A percentile compares a stretch with the other conserved stretches of the same genome.
Evolutionary conservation across 2,888 invertebrate genomes (phyloP).

Genomic region (Apamea anceps): DNA sequence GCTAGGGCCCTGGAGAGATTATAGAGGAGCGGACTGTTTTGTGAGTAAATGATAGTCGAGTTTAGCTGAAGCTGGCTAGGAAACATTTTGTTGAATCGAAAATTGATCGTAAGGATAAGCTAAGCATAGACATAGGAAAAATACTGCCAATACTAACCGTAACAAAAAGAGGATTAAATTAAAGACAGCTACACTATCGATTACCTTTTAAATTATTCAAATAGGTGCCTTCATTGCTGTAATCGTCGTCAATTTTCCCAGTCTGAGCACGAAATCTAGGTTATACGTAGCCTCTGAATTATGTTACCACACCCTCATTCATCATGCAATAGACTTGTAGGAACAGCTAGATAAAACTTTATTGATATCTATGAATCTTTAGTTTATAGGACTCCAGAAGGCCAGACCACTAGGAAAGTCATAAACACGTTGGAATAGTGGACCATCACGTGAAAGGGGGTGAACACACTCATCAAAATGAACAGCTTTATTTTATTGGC

Average conservation of each 20-base stretch:
- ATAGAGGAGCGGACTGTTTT: constrained; percentile 14
- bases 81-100: constrained; percentile 21
- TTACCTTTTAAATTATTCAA: constrained; percentile 12
- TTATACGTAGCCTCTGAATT: constrained; percentile 6
- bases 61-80: background rate
- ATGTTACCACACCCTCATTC: constrained; percentile 29
- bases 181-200: constrained; percentile 9
- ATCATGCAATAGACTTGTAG: constrained; percentile 11
- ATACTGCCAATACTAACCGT: background rate
- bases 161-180: background rate
- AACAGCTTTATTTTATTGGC: constrained; percentile 35
- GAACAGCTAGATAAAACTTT: constrained; percentile 54
- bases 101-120: constrained; percentile 9
- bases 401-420: constrained; percentile 36
- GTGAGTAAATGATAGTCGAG: constrained; percentile 7
- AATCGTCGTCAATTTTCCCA: constrained; percentile 18
- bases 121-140: background rate
- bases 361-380: constrained; percentile 49
- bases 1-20: constrained; percentile 10
- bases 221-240: background rate
- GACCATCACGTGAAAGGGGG: constrained; percentile 29
- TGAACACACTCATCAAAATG: constrained; percentile 58
- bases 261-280: constrained; percentile 22
- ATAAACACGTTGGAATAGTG: constrained; percentile 49
- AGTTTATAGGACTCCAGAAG: constrained; percentile 47